Evolutionary conservation across 2,888 invertebrate genomes (phyloP), one percentile per base, ranked within the genome.

Genomic region (Prosopocoilus inquinatus): DNA sequence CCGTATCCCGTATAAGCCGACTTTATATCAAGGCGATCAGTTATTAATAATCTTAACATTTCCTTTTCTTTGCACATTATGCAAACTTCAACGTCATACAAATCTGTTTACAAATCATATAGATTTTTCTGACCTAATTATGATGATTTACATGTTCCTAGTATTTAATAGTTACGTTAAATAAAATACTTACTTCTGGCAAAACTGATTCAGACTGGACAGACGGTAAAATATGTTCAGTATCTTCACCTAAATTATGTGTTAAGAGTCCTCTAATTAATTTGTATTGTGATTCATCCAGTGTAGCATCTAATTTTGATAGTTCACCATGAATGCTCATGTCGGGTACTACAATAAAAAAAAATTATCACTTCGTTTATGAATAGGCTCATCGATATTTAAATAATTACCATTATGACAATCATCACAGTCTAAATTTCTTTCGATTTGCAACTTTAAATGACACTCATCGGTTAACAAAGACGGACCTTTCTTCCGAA

Each of bases 241-340:
- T 82, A 65, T 84, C 82, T 76, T 96, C 96, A 1, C 93, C 95
- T 60, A 97, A 85, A 79, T 97, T 97, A 77, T 91, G 90, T 2
- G 88, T 84, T 5, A 97, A 80, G 56, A 97, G 83, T 12, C 95
- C 96, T 57, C 92, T 84, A 50, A 97, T 84, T 39, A 96, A 79
- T 74, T 89, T 88, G 78, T 95, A 96, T 75, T 96, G 94, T 47
- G 86, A 83, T 47, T 90, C 82, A 78, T 94, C 91, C 54, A 97
- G 76, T 43, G 89, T 84, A 58, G 88, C 88, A 75, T 91, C 89
- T 67, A 96, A 83, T 34, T 93, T 91, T 2, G 94, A 90, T 57
- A 97, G 79, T 32, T 88, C 87, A 13, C 95, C 96, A 58, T 89
- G 88, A 11, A 95, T 82, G 69, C 89, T 89, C 76, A 93, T 85